Conservation (phyloP, 2,113 vertebrate genomes). For the Echinops telfairi region DNA sequence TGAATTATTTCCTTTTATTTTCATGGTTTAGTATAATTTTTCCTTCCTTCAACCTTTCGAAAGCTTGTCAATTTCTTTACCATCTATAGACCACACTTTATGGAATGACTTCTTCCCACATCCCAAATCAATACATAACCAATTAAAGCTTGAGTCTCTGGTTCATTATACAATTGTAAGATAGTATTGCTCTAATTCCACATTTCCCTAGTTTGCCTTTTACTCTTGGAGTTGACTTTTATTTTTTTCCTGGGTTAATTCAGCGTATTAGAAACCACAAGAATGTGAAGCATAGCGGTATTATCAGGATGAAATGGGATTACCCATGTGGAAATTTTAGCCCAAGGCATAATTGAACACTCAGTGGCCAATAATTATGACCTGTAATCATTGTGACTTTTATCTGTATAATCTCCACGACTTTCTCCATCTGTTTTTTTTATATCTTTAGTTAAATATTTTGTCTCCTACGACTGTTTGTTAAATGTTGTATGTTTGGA, state of each 20-base stretch:
- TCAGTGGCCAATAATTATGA: not conserved
- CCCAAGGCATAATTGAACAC: not conserved
- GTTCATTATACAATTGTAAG: not conserved
- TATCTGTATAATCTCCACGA: not conserved
- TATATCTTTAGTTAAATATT: constrained; percentile 23
- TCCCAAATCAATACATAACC: not conserved
- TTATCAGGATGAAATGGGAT: constrained; percentile 28
- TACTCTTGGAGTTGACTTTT: not conserved
- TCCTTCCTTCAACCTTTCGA: not conserved
- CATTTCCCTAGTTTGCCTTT: not conserved
- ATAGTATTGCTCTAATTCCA: not conserved
- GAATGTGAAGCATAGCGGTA: constrained; percentile 15
- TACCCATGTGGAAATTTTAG: not conserved
- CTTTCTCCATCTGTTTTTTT: not conserved
- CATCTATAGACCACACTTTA: not conserved
- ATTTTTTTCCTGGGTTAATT: not conserved
- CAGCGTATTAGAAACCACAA: not conserved
- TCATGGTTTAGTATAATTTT: not conserved
- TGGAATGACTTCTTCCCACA: not conserved
- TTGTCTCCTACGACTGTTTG: not conserved
- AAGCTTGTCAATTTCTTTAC: not conserved
- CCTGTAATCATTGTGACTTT: not conserved
- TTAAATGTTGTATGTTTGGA: too few relatives aligned
- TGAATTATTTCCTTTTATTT: not conserved
- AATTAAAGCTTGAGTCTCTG: not conserved